Evolutionary conservation across 1,140 invertebrate species (phyloP), one percentile per base, ranked within the genome.

Genomic region (Trypoxylus dichotomus): DNA sequence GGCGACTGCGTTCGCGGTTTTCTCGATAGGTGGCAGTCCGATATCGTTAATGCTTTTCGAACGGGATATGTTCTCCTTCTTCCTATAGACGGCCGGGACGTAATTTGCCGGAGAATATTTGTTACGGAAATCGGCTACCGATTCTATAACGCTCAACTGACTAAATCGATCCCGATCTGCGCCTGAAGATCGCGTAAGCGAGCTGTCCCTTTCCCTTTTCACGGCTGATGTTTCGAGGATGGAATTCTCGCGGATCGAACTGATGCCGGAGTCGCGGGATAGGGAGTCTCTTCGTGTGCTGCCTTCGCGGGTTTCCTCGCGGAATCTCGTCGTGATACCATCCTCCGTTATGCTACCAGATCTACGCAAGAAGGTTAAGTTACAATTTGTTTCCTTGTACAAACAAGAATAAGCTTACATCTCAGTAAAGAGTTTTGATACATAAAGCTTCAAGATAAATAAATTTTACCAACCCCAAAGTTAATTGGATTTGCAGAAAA

Each of bases 81-180:
- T 85, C 75, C 89, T 84, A 75, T 89, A 87, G 5, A 89, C 88
- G 29, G 89, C 87, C 8, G 91, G 90, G 73, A 91, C 87, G 83
- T 92, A 92, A 78, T 90, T 89, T 5, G 88, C 84, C 8, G 91
- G 90, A 0, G 90, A 91, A 81, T 92, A 92, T 80, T 90, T 91
- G 76, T 89, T 89, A 80, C 89, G 89, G 3, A 92, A 81, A 68
- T 92, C 91, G 2, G 89, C 88, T 0, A 89, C 86, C 0, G 88
- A 89, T 82, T 89, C 87, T 29, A 82, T 80, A 13, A 85, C 80
- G 76, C 79, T 80, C 3, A 83, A 58, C 3, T 29, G 25, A 11
- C n/a, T 60, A 29, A 63, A 60, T 6, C 74, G 74, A 25, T 37
- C 47, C 60, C 27, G 25, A 27, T 54, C 21, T 83, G 76, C 42